phyloP scores from a whole-genome alignment of 2,797 vertebrate species.

The Rhyacichthys aspro region DNA sequence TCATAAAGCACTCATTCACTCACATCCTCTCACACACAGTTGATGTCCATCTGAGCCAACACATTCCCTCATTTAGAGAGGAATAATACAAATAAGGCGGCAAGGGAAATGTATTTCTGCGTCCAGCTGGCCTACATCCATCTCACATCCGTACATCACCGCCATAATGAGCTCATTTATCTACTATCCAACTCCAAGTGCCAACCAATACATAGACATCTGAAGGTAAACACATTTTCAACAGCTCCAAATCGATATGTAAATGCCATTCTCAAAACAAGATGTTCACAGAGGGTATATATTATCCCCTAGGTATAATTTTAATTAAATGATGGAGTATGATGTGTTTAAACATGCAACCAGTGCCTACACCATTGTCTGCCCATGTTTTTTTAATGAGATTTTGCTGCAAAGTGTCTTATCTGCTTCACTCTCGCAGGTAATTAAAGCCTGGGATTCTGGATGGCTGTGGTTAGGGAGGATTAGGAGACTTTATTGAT shows the following conservation, averaged over 20 bases:
- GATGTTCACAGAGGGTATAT: too few species aligned
- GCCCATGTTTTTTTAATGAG: too few species aligned
- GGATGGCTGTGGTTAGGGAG: too few species aligned
- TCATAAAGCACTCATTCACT: constrained; percentile 4
- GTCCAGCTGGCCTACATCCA: constrained; percentile 35
- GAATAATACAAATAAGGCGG: too few species aligned
- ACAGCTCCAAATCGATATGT: not conserved
- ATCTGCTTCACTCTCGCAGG: not conserved
- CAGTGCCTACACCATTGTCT: not conserved
- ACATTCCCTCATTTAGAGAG: too few species aligned
- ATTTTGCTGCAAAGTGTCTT: too few species aligned
- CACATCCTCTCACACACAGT: not conserved
- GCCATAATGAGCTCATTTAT: constrained; percentile 57
- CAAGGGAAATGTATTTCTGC: constrained; percentile 25
- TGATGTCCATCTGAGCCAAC: too few species aligned
- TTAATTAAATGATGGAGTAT: not conserved
- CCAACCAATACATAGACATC: not conserved
- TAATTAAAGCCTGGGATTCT: constrained; percentile 39
- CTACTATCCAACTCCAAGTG: not conserved
- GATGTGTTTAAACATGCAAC: not conserved
- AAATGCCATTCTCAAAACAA: not conserved
- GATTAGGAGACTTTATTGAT: too few species aligned
- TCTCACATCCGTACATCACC: constrained; percentile 58
- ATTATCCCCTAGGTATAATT: not conserved
- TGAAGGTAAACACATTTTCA: not conserved